These are phyloP conservation scores for Virgularia gustaviana DNA, from an alignment of 92 coral and sea anemone species.

Conservation along the genomic window DNA sequence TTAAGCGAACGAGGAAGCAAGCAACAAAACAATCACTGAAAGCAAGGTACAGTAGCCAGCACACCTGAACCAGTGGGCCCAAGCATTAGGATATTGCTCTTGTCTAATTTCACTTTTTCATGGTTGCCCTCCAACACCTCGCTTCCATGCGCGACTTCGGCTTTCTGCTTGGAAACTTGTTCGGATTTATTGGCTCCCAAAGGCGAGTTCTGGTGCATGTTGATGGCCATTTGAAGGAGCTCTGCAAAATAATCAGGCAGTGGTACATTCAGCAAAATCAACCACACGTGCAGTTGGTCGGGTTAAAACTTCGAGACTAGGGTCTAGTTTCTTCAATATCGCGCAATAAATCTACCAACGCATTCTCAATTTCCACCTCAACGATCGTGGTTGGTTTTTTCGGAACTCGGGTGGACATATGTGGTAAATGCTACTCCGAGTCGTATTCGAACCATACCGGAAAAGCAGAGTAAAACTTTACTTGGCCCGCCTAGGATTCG, in stretches of 20 bases:
- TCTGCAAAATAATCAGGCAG: slow-evolving; percentile 40
- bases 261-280: not conserved
- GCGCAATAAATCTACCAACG: too few relatives aligned
- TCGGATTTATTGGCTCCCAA: slow-evolving; percentile 94
- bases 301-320: too few relatives aligned
- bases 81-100: slow-evolving; percentile 85
- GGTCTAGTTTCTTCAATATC: too few relatives aligned
- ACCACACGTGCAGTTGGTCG: not conserved
- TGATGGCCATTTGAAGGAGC: slow-evolving; percentile 85
- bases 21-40: not conserved
- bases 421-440: too few relatives aligned
- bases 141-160: slow-evolving; percentile 60
- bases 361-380: too few relatives aligned
- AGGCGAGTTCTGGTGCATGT: slow-evolving; percentile 82
- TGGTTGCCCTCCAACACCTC: slow-evolving; percentile 78
- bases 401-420: too few relatives aligned
- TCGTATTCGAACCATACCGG: too few relatives aligned
- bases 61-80: slow-evolving; percentile 98
- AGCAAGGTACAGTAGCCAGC: not conserved
- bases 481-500: too few relatives aligned
- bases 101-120: slow-evolving; percentile 81
- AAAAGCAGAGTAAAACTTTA: too few relatives aligned
- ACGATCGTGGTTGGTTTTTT: too few relatives aligned
- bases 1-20: not conserved
- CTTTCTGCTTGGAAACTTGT: slow-evolving; percentile 53